phyloP scores from a whole-genome alignment of 2,888 invertebrate genomes.

The Protula sp. region DNA sequence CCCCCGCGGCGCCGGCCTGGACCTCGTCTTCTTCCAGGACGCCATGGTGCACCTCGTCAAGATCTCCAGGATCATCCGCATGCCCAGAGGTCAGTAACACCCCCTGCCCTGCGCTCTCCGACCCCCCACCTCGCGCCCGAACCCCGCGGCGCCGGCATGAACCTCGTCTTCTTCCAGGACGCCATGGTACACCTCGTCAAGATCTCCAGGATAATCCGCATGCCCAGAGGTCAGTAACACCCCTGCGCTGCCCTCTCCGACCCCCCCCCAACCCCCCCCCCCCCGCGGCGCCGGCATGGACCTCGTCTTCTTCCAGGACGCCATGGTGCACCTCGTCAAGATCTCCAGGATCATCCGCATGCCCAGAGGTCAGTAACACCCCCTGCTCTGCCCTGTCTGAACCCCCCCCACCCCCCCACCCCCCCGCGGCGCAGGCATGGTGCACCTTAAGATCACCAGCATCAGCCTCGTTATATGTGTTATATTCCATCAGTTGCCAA shows the following conservation, averaged over 20 bases:
- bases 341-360: slow-evolving; percentile 90
- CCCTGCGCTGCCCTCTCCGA: no score
- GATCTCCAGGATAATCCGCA: slow-evolving; percentile 88
- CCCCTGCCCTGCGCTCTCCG: no score
- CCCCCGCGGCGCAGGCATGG: slow-evolving; percentile 53
- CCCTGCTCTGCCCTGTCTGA: no score
- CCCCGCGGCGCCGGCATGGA: slow-evolving; percentile 54
- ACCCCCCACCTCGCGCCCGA: no score
- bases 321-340: slow-evolving; percentile 88
- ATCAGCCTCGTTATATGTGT: slow-evolving; percentile 92
- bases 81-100: slow-evolving; percentile 81
- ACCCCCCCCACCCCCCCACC: no score
- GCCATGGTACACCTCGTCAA: slow-evolving; percentile 91
- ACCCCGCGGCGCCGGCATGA: slow-evolving; percentile 53
- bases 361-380: slow-evolving; percentile 78
- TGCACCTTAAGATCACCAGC: slow-evolving; percentile 81
- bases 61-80: slow-evolving; percentile 88
- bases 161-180: no score
- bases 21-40: slow-evolving; percentile 60
- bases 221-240: slow-evolving; percentile 81
- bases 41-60: slow-evolving; percentile 91
- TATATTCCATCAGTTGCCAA: no score
- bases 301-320: slow-evolving; percentile 62
- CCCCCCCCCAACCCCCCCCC: no score
- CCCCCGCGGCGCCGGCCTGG: slow-evolving; percentile 53